Evolutionary conservation across 2,113 vertebrate genomes (phyloP).

Genomic region (Connochaetes taurinus): DNA sequence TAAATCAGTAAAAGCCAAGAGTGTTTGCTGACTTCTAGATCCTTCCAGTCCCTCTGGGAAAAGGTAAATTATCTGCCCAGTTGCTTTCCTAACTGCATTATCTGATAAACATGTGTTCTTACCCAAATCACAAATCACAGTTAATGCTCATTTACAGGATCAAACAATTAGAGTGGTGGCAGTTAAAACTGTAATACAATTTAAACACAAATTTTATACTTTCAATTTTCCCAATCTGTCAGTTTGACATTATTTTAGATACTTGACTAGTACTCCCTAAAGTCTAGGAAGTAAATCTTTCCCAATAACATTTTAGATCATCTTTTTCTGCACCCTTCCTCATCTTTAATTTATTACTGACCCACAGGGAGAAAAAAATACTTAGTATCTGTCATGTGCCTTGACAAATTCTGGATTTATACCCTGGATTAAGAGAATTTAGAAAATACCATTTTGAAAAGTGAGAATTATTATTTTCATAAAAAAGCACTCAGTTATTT

Average conservation of each 20-base stretch:
- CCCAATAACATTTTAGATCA: conserved; percentile 11
- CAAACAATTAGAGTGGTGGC: background rate
- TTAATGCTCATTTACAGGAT: background rate
- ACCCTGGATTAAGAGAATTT: background rate
- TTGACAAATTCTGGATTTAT: background rate
- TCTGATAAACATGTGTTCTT: background rate
- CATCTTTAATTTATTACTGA: conserved; percentile 1
- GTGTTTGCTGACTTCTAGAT: background rate
- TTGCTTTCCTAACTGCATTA: background rate
- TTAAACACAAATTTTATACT: background rate
- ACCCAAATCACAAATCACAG: background rate
- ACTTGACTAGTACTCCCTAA: conserved; percentile 2
- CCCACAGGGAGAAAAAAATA: background rate
- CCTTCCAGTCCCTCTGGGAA: background rate
- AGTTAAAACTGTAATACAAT: background rate
- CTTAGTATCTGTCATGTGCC: background rate
- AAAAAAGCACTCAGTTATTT: conserved; percentile 18
- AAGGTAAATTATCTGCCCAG: background rate
- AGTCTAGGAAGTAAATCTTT: conserved; percentile 39
- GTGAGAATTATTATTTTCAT: conserved; percentile 32
- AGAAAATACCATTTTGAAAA: background rate
- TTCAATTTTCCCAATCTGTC: conserved; percentile 8
- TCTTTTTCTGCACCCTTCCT: background rate
- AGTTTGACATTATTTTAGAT: conserved; percentile 4
- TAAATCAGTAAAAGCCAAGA: background rate